Conservation (phyloP, 2,797 vertebrate genomes). For the Sebastes steindachneri region DNA sequence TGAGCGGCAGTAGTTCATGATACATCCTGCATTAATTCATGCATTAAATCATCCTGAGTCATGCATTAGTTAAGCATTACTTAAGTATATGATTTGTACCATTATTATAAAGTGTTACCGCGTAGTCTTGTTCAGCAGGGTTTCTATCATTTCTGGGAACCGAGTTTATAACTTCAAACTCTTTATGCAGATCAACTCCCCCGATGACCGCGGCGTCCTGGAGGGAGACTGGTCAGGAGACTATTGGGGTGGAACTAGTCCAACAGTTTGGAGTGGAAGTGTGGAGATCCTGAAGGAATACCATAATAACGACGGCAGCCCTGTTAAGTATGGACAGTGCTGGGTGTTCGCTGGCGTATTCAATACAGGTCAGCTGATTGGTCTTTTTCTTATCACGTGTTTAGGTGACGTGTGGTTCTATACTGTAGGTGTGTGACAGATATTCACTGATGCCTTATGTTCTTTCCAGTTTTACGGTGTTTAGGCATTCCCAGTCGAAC, state of each 20-base stretch:
- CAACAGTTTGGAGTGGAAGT: slow-evolving; percentile 90
- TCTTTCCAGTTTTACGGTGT: slow-evolving; percentile 87
- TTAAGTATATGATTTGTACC: too few relatives aligned
- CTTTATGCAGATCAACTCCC: slow-evolving; percentile 85
- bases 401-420: background rate
- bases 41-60: too few relatives aligned
- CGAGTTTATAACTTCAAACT: background rate
- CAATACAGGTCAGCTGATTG: slow-evolving; percentile 79
- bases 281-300: slow-evolving; percentile 89
- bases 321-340: slow-evolving; percentile 90
- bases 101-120: too few relatives aligned
- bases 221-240: slow-evolving; percentile 90
- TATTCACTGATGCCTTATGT: background rate
- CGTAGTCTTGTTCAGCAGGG: background rate
- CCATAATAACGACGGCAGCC: slow-evolving; percentile 68
- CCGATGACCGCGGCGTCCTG: slow-evolving; percentile 88
- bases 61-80: fast-evolving
- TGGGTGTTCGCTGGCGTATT: slow-evolving; percentile 91
- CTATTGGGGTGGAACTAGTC: slow-evolving; percentile 85
- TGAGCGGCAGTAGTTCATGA: too few relatives aligned
- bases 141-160: background rate
- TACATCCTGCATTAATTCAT: too few relatives aligned
- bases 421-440: background rate
- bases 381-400: background rate
- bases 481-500: slow-evolving; percentile 90